A percentile compares a stretch with the other conserved stretches of the same genome.
Conservation (phyloP, 2,113 vertebrate genomes). For the Guaruba guarouba region DNA sequence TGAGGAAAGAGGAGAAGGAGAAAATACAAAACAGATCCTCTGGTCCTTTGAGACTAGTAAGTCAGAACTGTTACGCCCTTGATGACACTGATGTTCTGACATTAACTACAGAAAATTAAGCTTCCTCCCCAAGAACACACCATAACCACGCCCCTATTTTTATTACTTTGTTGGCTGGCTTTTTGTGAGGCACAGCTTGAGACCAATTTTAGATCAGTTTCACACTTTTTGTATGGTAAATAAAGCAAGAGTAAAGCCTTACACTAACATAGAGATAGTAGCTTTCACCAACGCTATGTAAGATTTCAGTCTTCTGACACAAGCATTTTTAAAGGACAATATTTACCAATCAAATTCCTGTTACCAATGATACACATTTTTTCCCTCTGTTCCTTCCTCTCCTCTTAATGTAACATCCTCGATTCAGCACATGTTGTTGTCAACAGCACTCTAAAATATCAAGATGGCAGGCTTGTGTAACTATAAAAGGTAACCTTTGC, state of each 20-base stretch:
- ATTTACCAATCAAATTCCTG: background rate
- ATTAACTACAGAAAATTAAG: background rate
- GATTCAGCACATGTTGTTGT: background rate
- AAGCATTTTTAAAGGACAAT: background rate
- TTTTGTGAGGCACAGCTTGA: background rate
- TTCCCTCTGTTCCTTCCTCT: background rate
- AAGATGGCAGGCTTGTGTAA: background rate
- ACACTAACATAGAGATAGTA: background rate
- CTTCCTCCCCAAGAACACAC: background rate
- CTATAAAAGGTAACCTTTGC: background rate
- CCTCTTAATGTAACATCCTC: background rate
- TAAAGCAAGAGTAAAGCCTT: background rate
- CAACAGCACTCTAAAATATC: background rate
- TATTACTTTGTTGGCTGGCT: background rate
- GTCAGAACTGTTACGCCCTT: background rate
- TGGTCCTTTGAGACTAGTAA: background rate
- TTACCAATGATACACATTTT: fast-evolving
- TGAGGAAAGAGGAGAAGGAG: background rate
- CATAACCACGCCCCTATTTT: fast-evolving
- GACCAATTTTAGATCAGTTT: background rate
- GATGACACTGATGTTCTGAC: background rate
- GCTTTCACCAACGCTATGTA: fast-evolving
- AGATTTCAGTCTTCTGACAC: background rate
- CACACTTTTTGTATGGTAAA: background rate
- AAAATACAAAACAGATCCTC: background rate